These are phyloP conservation scores for Drosophila ercepeae DNA, from an alignment of 1,140 invertebrate genomes.

Conservation along the genomic window DNA sequence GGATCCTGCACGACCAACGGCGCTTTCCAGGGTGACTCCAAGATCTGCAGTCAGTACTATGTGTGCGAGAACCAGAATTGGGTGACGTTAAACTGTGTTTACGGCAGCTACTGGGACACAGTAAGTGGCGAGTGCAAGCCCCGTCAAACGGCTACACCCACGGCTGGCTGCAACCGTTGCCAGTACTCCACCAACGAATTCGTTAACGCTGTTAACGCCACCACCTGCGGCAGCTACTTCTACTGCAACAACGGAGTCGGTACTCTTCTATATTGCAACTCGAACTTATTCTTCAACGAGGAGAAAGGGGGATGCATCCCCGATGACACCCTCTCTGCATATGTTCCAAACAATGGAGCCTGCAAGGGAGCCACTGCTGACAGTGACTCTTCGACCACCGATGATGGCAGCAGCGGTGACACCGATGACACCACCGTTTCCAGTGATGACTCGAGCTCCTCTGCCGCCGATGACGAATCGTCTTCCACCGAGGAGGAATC, in stretches of 20 bases:
- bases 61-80: slow-evolving; percentile 14
- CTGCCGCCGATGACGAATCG: background rate
- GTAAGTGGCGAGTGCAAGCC: background rate
- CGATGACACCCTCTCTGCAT: rapidly evolving
- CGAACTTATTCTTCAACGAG: slow-evolving; percentile 30
- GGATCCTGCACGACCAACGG: background rate
- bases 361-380: slow-evolving; percentile 23
- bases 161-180: slow-evolving; percentile 47
- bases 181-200: slow-evolving; percentile 8
- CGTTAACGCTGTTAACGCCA: slow-evolving; percentile 39
- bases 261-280: background rate
- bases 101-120: slow-evolving; percentile 21
- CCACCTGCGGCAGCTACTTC: slow-evolving; percentile 31
- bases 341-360: slow-evolving; percentile 15
- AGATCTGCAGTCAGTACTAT: slow-evolving; percentile 30
- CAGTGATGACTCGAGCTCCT: background rate
- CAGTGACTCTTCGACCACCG: background rate
- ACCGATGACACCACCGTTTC: too few relatives aligned
- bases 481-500: background rate
- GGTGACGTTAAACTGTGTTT: slow-evolving; percentile 8
- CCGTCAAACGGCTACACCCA: slow-evolving; percentile 12
- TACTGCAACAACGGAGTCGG: slow-evolving; percentile 30
- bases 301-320: slow-evolving; percentile 9
- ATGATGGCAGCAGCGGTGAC: background rate
- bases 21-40: rapidly evolving